Base-by-base conservation (phyloP, 2,888 invertebrate genomes). In the Ochropleura leucogaster region DNA sequence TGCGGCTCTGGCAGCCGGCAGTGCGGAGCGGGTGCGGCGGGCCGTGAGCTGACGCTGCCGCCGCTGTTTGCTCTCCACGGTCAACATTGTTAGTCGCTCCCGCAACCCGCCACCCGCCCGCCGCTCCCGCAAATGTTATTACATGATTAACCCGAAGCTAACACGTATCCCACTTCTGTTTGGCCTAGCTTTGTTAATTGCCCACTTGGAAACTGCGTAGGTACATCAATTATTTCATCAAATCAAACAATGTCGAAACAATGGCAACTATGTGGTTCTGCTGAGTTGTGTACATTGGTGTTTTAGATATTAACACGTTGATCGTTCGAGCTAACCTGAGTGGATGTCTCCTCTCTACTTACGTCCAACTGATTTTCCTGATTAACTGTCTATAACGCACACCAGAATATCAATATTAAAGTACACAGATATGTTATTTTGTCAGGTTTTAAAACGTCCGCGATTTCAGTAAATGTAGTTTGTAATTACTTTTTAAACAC, bases 11-110 rank as follows among this genome's bases (percentile, higher is more conserved):
- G 73, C 75, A 80, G 69, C 53, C 79, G 73, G 75, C 82, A 88
- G 80, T 85, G 88, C 89, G 90, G 90, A 85, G 86, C 89, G 88
- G 85, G 89, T 89, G 90, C 93, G 92, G 87, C 88, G 92, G 89
- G 80, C 91, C 92, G 94, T 90, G 90, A 88, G 94, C 95, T 95
- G 95, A 95, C 94, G 93, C 92, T 91, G 94, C 93, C 92, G 87
- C 87, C 90, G 89, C 90, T 96, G 95, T 96, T 96, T 96, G 94
- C 92, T 85, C 90, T 80, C 89, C 91, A 91, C 91, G 94, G 96
- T 96, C 96, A 96, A 96, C 96, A 96, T 96, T 95, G 96, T 96
- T 96, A 96, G 95, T 74, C 72, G 72, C 72, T 68, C 73, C 68
- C 72, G 75, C 65, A 49, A 5, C 47, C 79, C 77, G 59, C 64